Percentiles rank a stretch among this genome's conserved stretches.
phyloP scores from a whole-genome alignment of 2,888 invertebrate genomes.

The Oscheius sp. region DNA sequence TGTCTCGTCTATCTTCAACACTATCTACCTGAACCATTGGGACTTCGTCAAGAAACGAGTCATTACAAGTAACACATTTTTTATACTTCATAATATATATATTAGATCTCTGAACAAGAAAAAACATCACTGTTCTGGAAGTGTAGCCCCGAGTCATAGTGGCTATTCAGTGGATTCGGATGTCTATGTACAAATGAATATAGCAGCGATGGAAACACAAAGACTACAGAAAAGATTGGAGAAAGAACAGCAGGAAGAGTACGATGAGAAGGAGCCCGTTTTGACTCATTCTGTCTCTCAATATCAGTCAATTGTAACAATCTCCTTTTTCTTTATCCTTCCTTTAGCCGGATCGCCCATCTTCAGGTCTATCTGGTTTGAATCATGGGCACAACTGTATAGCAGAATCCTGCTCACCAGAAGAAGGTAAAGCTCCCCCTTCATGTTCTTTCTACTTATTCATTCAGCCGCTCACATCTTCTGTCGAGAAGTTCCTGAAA shows the following conservation, averaged over 20 bases:
- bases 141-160: conserved; percentile 33
- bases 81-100: background rate
- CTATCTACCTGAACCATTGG: conserved; percentile 45
- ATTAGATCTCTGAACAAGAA: background rate
- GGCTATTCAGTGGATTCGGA: conserved; percentile 44
- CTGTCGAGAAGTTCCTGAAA: conserved; percentile 28
- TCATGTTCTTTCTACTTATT: background rate
- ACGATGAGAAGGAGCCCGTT: conserved; percentile 36
- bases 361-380: conserved; percentile 8
- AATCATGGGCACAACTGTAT: conserved; percentile 31
- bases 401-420: conserved; percentile 28
- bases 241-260: conserved; percentile 21
- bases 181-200: conserved; percentile 49
- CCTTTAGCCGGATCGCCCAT: conserved; percentile 6
- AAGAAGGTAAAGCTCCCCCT: conserved; percentile 10
- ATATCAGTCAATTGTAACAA: conserved; percentile 43
- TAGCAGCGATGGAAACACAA: conserved; percentile 43
- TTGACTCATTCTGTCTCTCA: conserved; percentile 48
- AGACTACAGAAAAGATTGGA: conserved; percentile 44
- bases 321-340: background rate
- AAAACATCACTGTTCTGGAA: background rate
- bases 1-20: conserved; percentile 48
- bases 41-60: conserved; percentile 49
- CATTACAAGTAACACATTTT: conserved; percentile 37
- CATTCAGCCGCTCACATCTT: conserved; percentile 15